Evolutionary conservation across 2,113 vertebrate species (phyloP).

Genomic region (Rhinoptilus africanus): DNA sequence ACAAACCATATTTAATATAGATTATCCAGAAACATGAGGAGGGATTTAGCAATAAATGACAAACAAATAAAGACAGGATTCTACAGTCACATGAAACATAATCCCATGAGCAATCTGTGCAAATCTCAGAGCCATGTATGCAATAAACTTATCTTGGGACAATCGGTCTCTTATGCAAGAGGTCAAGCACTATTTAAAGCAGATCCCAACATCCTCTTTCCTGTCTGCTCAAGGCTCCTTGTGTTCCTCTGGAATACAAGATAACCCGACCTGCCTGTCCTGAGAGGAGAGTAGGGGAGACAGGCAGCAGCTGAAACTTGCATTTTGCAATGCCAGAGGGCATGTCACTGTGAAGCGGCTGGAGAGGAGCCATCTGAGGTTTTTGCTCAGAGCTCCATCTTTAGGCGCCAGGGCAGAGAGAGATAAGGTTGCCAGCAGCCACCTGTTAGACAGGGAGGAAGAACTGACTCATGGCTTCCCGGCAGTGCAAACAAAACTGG

Average conservation of each 20-base stretch:
- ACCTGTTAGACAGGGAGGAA: not conserved
- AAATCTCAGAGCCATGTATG: constrained; percentile 31
- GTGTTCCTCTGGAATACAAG: not conserved
- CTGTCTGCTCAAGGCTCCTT: not conserved
- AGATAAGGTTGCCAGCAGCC: constrained; percentile 6
- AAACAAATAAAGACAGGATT: constrained; percentile 32
- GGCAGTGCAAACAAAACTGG: not conserved
- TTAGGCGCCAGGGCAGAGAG: not conserved
- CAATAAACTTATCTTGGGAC: constrained; percentile 44
- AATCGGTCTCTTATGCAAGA: constrained; percentile 34
- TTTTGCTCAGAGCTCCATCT: not conserved
- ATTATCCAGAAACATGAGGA: constrained; percentile 7
- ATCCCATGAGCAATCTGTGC: constrained; percentile 43
- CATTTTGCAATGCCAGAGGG: not conserved
- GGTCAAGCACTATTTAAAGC: constrained; percentile 46
- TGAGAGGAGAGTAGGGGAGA: not conserved
- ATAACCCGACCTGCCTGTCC: not conserved
- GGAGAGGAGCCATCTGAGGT: not conserved
- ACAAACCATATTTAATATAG: not conserved
- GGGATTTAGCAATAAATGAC: constrained; percentile 29
- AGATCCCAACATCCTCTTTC: not conserved
- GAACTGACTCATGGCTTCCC: not conserved
- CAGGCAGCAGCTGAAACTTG: not conserved
- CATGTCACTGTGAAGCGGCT: not conserved
- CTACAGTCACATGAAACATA: constrained; percentile 44